A percentile compares a stretch with the other conserved stretches of the same genome.
Conservation (phyloP, 1,140 invertebrate species). For the Aphidius gifuensis region DNA sequence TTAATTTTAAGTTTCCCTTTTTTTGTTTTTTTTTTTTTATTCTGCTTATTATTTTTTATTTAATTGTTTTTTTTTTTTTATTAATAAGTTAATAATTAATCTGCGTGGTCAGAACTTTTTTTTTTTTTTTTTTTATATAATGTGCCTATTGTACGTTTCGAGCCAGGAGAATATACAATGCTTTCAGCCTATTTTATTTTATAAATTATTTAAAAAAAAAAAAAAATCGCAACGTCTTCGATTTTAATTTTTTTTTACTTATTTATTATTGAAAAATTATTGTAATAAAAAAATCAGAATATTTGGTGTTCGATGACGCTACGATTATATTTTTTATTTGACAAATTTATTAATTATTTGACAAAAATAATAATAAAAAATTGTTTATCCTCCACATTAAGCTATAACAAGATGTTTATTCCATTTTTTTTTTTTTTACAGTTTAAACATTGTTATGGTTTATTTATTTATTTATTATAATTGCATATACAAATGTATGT, state of each 20-base stretch:
- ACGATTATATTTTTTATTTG: conserved; percentile 6
- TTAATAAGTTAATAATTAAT: conserved; percentile 16
- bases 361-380: conserved; percentile 7
- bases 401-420: conserved; percentile 18
- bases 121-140: conserved; percentile 18
- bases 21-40: conserved; percentile 14
- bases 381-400: conserved; percentile 20
- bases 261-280: background rate
- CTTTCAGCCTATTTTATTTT: conserved; percentile 8
- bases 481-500: conserved; percentile 3
- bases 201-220: no score
- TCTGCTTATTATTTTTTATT: conserved; percentile 11
- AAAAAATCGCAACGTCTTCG: no score
- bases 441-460: conserved; percentile 13
- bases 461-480: conserved; percentile 4
- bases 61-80: conserved; percentile 18
- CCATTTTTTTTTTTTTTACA: conserved; percentile 17
- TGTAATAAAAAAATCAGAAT: conserved; percentile 14
- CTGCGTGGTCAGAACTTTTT: conserved; percentile 24
- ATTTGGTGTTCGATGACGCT: conserved; percentile 6
- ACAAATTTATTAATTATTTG: background rate
- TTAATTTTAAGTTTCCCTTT: conserved; percentile 21
- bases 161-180: conserved; percentile 33
- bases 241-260: conserved; percentile 2
- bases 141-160: conserved; percentile 38